phyloP scores from a whole-genome alignment of 1,140 invertebrate genomes.

The Choristoneura fumiferana region DNA sequence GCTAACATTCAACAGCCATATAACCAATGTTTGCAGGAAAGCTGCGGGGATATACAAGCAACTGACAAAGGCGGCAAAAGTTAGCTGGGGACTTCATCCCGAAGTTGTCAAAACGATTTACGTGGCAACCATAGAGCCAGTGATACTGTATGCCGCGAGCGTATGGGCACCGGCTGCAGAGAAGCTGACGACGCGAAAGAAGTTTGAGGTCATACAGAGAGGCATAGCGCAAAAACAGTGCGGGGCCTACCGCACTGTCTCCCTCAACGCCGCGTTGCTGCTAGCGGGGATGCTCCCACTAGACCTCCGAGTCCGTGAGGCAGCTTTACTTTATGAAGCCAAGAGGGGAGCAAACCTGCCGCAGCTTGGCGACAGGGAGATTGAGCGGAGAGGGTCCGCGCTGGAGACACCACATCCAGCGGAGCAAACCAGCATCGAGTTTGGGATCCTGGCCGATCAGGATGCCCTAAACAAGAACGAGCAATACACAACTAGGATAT shows the following conservation, averaged over 20 bases:
- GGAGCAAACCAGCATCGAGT: neutral
- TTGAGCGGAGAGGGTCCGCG: neutral
- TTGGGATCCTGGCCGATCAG: conserved; percentile 16
- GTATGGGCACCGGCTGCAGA: neutral
- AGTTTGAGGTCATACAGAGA: neutral
- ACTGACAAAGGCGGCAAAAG: neutral
- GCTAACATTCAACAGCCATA: neutral
- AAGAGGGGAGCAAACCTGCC: conserved; percentile 24
- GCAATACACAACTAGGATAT: conserved; percentile 14
- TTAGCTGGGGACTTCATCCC: neutral
- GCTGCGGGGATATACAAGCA: neutral
- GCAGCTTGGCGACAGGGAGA: conserved; percentile 19
- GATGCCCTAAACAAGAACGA: neutral
- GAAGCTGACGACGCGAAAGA: neutral
- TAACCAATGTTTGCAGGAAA: neutral
- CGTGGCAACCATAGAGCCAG: neutral
- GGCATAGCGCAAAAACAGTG: neutral
- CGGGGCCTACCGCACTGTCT: neutral
- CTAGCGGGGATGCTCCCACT: neutral
- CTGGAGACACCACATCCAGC: conserved; percentile 19
- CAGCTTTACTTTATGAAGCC: conserved; percentile 23
- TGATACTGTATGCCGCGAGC: neutral
- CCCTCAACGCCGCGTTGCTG: neutral
- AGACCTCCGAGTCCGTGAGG: conserved; percentile 14
- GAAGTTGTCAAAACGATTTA: neutral